Percentiles rank a stretch among this genome's conserved stretches.
These are phyloP conservation scores for Morinoia aosen DNA, from an alignment of 2,888 invertebrate species.

Conservation along the genomic window DNA sequence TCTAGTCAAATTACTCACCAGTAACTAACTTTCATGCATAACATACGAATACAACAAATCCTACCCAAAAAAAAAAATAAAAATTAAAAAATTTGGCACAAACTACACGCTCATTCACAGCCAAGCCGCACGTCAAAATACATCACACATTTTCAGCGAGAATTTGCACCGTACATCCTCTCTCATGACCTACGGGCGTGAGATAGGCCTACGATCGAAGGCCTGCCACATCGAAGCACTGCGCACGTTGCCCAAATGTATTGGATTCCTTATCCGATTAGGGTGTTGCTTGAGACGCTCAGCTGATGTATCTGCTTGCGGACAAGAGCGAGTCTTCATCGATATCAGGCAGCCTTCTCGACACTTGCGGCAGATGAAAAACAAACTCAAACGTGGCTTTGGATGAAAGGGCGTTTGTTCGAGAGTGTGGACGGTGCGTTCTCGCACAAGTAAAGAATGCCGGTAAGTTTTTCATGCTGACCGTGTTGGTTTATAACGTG, in stretches of 20 bases:
- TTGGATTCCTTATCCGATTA: neutral
- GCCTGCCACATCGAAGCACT: neutral
- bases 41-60: neutral
- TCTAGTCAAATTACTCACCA: neutral
- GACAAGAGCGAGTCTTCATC: neutral
- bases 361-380: neutral
- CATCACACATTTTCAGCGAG: neutral
- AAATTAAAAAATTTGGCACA: neutral
- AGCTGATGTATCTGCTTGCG: conserved; percentile 20
- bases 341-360: conserved; percentile 14
- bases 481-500: too few species aligned
- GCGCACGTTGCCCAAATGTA: neutral
- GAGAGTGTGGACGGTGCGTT: neutral
- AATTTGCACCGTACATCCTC: neutral
- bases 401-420: conserved; percentile 1
- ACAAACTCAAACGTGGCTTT: neutral
- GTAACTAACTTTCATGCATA: neutral
- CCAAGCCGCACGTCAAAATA: neutral
- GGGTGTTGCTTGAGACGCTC: neutral
- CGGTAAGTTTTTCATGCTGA: too few species aligned
- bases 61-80: too few species aligned
- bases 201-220: neutral
- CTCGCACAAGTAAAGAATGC: neutral
- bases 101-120: neutral
- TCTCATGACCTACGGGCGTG: neutral